Evolutionary conservation across 2,888 invertebrate genomes (phyloP), one percentile per base, ranked within the genome.

Genomic region (Loripinus fragilis): DNA sequence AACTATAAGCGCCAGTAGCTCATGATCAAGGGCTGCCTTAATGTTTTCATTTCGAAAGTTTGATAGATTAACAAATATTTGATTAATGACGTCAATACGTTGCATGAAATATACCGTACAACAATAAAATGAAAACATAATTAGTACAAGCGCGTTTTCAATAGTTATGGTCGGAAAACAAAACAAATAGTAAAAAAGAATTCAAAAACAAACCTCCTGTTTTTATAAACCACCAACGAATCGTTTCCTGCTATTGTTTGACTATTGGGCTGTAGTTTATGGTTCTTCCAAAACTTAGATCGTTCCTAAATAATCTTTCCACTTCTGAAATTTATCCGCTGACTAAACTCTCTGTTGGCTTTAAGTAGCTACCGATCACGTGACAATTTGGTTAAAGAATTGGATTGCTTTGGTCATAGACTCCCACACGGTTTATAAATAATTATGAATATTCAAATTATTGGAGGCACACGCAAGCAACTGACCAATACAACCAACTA

Each of bases 281-380:
- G n/a, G 20, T 33, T 20, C 28, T 60, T 60, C 20, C 20, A 17
- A 60, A 33, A 60, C 28, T 33, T 28, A 28, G 30, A 28, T 30
- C 25, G 30, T 60, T 60, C 60, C 45, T 45, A 20, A 12, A 45
- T 8, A 45, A 20, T 28, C 60, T 28, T 33, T 60, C 28, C 60
- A 60, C 25, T 7, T 60, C 60, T 60, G 8, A 60, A 17, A 15
- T 60, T 60, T 60, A 60, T 60, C 60, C 60, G 60, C 60, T 8
- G 3, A 33, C 60, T 60, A 8, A 60, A 60, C 60, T 60, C 33
- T 33, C 60, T 60, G 10, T 60, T 33, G 71, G 74, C 78, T 74
- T 79, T 79, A 79, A 79, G 68, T 79, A 79, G 52, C 30, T 38
- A 30, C 28, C 17, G 41, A 60, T 79, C 78, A 79, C 78, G 78